These are phyloP conservation scores for Euzophera pinguis DNA, from an alignment of 2,888 invertebrate species.

Conservation along the genomic window DNA sequence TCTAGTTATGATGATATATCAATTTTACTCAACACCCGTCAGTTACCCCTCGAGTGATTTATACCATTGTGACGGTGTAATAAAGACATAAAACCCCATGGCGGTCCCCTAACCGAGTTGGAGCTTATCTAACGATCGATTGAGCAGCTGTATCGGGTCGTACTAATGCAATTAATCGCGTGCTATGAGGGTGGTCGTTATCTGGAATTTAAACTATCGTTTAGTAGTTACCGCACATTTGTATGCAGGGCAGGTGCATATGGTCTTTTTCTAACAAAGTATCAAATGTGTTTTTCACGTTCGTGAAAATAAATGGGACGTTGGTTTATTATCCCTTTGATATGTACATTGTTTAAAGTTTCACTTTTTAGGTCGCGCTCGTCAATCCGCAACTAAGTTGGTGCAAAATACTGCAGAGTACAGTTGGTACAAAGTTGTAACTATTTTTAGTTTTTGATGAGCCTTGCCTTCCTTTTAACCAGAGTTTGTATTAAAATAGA, in stretches of 20 bases:
- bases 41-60: slow-evolving; percentile 42
- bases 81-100: slow-evolving; percentile 53
- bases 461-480: slow-evolving; percentile 14
- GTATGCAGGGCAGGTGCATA: slow-evolving; percentile 12
- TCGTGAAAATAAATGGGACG: background rate
- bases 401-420: background rate
- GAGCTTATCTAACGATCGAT: slow-evolving; percentile 58
- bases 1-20: slow-evolving; percentile 32
- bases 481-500: slow-evolving; percentile 49
- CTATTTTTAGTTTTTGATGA: slow-evolving; percentile 7
- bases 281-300: background rate
- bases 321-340: background rate
- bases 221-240: slow-evolving; percentile 14
- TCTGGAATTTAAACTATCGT: slow-evolving; percentile 23
- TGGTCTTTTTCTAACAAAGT: background rate
- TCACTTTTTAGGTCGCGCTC: background rate
- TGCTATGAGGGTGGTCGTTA: slow-evolving; percentile 36
- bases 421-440: background rate
- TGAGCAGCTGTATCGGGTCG: slow-evolving; percentile 52
- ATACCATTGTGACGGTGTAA: slow-evolving; percentile 51
- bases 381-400: background rate
- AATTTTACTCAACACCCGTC: slow-evolving; percentile 42
- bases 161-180: slow-evolving; percentile 54
- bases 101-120: slow-evolving; percentile 49
- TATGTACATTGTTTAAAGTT: background rate